Conservation (phyloP, 1,140 invertebrate species). For the Drosophila nasuta region DNA sequence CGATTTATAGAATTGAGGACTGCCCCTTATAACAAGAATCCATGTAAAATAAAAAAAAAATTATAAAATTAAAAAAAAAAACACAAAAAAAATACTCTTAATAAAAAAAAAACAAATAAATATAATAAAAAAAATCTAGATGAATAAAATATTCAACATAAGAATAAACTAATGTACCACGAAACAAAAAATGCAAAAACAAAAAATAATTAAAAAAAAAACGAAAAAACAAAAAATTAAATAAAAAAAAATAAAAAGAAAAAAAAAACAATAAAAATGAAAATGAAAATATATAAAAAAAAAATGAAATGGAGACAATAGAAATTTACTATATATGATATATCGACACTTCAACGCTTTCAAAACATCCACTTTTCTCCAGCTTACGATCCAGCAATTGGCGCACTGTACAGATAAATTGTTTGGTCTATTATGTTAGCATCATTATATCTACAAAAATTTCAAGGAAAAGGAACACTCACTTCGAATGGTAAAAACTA, state of each 20-base stretch:
- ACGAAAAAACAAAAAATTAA: not conserved
- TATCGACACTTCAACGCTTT: too few relatives aligned
- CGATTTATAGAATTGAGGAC: too few relatives aligned
- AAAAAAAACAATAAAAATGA: not conserved
- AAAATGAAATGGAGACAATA: not conserved
- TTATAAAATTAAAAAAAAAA: not conserved
- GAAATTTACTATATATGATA: too few relatives aligned
- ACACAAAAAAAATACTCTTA: not conserved
- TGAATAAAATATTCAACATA: not conserved
- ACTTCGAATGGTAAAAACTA: not conserved
- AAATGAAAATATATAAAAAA: not conserved
- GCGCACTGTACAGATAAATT: not conserved
- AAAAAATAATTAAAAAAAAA: constrained; percentile 11
- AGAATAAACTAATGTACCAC: not conserved
- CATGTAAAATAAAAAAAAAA: not conserved
- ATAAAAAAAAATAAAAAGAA: not conserved
- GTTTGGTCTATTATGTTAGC: not conserved
- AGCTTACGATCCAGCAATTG: not conserved
- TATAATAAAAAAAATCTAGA: constrained; percentile 17
- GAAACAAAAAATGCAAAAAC: not conserved
- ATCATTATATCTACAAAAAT: not conserved
- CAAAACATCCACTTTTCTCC: not conserved
- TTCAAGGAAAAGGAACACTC: not conserved
- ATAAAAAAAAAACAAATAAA: not conserved
- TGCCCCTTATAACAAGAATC: too few relatives aligned